Evolutionary conservation across 1,140 invertebrate genomes (phyloP).

Genomic region (Hypothenemus hampei): DNA sequence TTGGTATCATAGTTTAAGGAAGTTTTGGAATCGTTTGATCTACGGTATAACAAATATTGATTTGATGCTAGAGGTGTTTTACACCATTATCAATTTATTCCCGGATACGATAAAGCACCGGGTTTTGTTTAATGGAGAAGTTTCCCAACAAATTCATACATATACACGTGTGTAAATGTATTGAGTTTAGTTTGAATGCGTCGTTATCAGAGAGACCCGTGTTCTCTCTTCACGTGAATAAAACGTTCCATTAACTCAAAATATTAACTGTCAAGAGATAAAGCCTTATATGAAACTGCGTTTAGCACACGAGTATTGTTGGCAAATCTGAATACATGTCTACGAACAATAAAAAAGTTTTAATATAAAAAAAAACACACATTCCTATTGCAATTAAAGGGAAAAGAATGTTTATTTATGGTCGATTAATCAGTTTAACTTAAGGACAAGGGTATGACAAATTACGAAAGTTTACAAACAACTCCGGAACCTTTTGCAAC

Average conservation of each 20-base stretch:
- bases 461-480: slow-evolving; percentile 34
- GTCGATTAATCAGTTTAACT: slow-evolving; percentile 31
- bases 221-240: slow-evolving; percentile 13
- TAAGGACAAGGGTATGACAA: slow-evolving; percentile 29
- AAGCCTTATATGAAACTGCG: slow-evolving; percentile 14
- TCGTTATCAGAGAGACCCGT: slow-evolving; percentile 9
- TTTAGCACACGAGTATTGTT: slow-evolving; percentile 14
- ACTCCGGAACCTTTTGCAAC: slow-evolving; percentile 33
- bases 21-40: slow-evolving; percentile 16
- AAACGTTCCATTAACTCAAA: slow-evolving; percentile 25
- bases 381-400: neutral
- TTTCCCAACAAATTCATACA: too few relatives aligned
- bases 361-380: neutral
- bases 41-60: neutral
- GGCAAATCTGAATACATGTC: too few relatives aligned
- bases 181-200: slow-evolving; percentile 10
- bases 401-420: neutral
- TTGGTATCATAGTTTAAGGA: slow-evolving; percentile 7
- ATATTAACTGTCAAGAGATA: slow-evolving; percentile 27
- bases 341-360: too few relatives aligned
- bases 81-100: too few relatives aligned
- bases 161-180: slow-evolving; percentile 3
- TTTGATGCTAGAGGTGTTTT: too few relatives aligned
- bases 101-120: too few relatives aligned
- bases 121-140: too few relatives aligned